Evolutionary conservation across 1,140 invertebrate genomes (phyloP).

Genomic region (Goniozus legneri): DNA sequence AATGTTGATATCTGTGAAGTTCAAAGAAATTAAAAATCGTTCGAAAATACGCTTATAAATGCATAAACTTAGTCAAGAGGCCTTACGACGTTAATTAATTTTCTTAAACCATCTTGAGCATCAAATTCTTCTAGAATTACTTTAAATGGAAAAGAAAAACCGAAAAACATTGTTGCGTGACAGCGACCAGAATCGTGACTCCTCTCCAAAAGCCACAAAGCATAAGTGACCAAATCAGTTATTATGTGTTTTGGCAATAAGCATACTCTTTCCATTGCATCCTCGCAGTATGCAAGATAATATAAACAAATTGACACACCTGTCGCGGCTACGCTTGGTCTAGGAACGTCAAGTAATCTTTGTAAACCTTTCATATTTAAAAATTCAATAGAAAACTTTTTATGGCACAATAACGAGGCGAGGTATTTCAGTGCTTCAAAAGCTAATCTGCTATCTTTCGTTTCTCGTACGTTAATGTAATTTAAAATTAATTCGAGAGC

Average conservation of each 20-base stretch:
- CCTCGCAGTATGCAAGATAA: constrained; percentile 95
- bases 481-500: constrained; percentile 84
- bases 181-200: constrained; percentile 94
- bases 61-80: constrained; percentile 2
- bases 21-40: constrained; percentile 2
- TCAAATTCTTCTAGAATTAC: constrained; percentile 92
- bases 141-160: constrained; percentile 87
- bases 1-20: constrained; percentile 73
- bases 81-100: constrained; percentile 87
- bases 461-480: constrained; percentile 87
- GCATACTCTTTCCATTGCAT: constrained; percentile 95
- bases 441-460: constrained; percentile 83
- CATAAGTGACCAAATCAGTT: constrained; percentile 78
- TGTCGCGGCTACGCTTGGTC: constrained; percentile 90
- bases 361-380: constrained; percentile 81
- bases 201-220: constrained; percentile 90
- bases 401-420: constrained; percentile 89
- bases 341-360: constrained; percentile 80
- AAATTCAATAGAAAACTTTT: constrained; percentile 96
- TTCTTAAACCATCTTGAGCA: constrained; percentile 83
- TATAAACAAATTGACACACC: constrained; percentile 95
- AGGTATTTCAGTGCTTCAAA: constrained; percentile 95
- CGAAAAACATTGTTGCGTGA: constrained; percentile 97
- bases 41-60: constrained; percentile 2
- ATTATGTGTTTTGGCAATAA: constrained; percentile 75